These are phyloP conservation scores for Patella caerulea DNA, from an alignment of 2,888 invertebrate species.

Conservation along the genomic window DNA sequence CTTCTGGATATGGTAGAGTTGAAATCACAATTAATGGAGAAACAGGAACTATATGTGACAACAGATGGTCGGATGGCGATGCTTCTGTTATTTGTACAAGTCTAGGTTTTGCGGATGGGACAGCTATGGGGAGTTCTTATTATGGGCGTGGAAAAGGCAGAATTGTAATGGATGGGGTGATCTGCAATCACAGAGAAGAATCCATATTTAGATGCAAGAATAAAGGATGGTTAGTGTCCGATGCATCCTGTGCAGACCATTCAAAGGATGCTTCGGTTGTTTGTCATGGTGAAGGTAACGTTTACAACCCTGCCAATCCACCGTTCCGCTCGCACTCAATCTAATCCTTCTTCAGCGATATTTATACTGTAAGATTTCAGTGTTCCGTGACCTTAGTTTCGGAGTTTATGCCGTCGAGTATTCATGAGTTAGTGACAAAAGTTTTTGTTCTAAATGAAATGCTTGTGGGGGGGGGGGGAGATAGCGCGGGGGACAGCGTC, in stretches of 20 bases:
- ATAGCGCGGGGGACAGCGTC: no score
- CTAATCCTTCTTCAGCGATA: no score
- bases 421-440: no score
- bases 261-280: constrained; percentile 53
- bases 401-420: no score
- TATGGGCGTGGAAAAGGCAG: constrained; percentile 49
- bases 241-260: constrained; percentile 43
- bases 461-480: no score
- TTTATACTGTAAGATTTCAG: no score
- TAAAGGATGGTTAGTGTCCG: constrained; percentile 46
- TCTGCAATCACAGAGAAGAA: constrained; percentile 50
- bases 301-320: no score
- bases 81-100: constrained; percentile 54
- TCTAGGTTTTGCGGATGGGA: constrained; percentile 52
- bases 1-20: constrained; percentile 51
- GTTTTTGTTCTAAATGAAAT: no score
- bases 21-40: constrained; percentile 50
- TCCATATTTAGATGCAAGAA: constrained; percentile 51
- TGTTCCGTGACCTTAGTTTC: no score
- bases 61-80: constrained; percentile 52
- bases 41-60: constrained; percentile 57
- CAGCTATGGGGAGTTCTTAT: constrained; percentile 37
- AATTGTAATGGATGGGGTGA: constrained; percentile 50
- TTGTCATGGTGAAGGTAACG: constrained; percentile 50
- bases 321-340: no score